These are phyloP conservation scores for Micromussa lordhowensis DNA, from an alignment of 92 coral and sea anemone genomes.

Conservation along the genomic window DNA sequence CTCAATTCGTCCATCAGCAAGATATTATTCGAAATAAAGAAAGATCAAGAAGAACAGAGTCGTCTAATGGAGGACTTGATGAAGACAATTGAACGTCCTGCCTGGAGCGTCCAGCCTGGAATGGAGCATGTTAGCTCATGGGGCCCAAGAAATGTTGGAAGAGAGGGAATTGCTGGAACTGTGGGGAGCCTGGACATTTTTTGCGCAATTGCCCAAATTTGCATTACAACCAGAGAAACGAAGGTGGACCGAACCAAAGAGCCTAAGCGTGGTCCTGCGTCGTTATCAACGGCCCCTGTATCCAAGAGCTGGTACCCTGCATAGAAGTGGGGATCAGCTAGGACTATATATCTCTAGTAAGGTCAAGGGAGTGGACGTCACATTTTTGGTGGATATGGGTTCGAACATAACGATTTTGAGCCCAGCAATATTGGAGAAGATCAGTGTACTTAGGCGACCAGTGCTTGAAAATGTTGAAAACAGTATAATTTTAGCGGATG, in stretches of 20 bases:
- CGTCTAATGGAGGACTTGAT: too few species aligned
- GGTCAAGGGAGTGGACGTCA: background rate
- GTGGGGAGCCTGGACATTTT: background rate
- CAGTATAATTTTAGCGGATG: background rate
- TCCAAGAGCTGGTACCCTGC: background rate
- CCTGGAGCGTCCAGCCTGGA: too few species aligned
- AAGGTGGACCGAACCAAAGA: background rate
- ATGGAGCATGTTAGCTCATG: too few species aligned
- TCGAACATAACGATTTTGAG: too few species aligned
- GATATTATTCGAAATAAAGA: too few species aligned
- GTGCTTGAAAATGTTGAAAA: background rate
- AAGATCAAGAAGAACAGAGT: too few species aligned
- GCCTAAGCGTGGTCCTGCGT: background rate
- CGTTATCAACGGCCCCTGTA: background rate
- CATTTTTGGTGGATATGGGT: background rate
- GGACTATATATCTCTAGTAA: background rate
- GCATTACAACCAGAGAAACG: background rate
- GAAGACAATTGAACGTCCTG: too few species aligned
- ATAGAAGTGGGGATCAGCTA: background rate
- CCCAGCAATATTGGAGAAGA: too few species aligned
- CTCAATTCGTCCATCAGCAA: too few species aligned
- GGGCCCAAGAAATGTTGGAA: background rate
- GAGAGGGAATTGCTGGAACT: conserved; percentile 15
- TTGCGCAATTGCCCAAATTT: background rate
- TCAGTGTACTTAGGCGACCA: background rate